Evolutionary conservation across 1,140 invertebrate genomes (phyloP).

Genomic region (Triops longicaudatus): DNA sequence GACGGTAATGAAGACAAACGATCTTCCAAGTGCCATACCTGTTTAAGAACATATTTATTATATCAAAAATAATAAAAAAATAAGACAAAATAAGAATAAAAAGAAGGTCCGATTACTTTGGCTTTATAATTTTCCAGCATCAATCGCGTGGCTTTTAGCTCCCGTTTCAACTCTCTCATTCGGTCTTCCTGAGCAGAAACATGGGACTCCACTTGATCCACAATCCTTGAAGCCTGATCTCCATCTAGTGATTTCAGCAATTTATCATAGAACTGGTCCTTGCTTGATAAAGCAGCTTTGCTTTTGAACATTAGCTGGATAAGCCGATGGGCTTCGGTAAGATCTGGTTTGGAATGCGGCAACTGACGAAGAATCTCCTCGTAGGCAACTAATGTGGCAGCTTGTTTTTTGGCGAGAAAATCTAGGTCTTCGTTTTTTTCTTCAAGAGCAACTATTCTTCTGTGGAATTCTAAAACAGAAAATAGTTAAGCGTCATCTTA

Average conservation of each 20-base stretch:
- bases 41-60: no score
- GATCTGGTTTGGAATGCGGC: not conserved
- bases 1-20: not conserved
- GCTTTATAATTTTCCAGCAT: not conserved
- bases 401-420: slow-evolving; percentile 3
- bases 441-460: not conserved
- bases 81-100: no score
- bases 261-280: not conserved
- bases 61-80: no score
- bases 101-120: not conserved
- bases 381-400: not conserved
- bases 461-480: not conserved
- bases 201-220: not conserved
- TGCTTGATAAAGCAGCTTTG: not conserved
- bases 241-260: not conserved
- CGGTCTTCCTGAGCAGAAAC: not conserved
- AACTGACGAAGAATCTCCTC: not conserved
- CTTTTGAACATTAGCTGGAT: not conserved
- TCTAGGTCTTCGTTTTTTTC: not conserved
- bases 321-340: not conserved
- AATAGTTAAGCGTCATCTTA: not conserved
- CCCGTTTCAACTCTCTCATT: not conserved
- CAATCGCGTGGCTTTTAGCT: not conserved
- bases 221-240: not conserved
- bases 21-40: not conserved